Conservation (phyloP, 2,797 vertebrate genomes). For the Champsocephalus gunnari region DNA sequence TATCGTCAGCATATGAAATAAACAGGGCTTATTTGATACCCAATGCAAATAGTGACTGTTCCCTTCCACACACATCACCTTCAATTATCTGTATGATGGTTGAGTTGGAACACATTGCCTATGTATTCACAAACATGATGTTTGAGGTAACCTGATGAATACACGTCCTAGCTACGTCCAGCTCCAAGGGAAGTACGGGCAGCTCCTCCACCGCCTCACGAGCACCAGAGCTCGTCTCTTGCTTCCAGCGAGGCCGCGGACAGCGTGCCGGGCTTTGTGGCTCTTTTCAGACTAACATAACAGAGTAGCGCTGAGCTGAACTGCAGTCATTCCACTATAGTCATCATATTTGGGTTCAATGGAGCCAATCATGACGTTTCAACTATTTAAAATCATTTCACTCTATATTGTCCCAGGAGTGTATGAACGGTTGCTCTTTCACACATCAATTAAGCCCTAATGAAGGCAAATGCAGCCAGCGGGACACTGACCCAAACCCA, state of each 20-base stretch:
- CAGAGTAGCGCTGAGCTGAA: background rate
- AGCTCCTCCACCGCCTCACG: too few relatives aligned
- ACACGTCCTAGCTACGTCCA: background rate
- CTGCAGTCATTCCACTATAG: too few relatives aligned
- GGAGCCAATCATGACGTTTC: background rate
- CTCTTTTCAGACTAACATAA: background rate
- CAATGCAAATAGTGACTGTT: background rate
- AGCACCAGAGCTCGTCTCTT: background rate
- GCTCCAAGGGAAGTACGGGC: too few relatives aligned
- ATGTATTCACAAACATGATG: background rate
- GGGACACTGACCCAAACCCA: background rate
- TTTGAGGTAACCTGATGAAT: background rate
- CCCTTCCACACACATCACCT: background rate
- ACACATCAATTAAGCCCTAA: background rate
- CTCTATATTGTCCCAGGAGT: background rate
- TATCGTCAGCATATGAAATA: too few relatives aligned
- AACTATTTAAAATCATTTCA: background rate
- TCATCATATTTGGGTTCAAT: background rate
- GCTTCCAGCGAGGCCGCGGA: background rate
- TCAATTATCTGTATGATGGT: background rate
- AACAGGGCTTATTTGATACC: too few relatives aligned
- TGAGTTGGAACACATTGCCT: too few relatives aligned
- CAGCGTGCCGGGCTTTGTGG: background rate
- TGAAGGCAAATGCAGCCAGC: background rate
- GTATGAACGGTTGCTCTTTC: background rate